A percentile compares a stretch with the other conserved stretches of the same genome.
Conservation (phyloP, 2,888 invertebrate genomes). For the Callinectes sapidus region DNA sequence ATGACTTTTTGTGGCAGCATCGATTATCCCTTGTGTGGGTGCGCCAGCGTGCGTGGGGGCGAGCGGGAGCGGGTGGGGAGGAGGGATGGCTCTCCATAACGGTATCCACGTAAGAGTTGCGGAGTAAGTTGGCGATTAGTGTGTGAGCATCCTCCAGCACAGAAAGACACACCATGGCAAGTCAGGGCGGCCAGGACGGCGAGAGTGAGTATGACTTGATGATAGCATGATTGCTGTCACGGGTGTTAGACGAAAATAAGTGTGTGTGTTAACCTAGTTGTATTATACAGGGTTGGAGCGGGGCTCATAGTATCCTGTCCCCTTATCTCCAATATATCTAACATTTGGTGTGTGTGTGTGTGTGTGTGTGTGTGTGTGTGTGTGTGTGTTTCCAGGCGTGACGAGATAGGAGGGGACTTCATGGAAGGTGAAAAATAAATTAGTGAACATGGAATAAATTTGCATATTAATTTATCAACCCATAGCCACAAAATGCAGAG, state of each 20-base stretch:
- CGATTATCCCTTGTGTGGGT: background rate
- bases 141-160: background rate
- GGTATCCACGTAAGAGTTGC: background rate
- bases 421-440: background rate
- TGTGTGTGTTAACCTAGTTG: too few species aligned
- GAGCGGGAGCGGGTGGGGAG: background rate
- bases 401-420: background rate
- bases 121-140: background rate
- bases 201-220: background rate
- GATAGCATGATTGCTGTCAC: background rate
- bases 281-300: too few species aligned
- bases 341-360: background rate
- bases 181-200: background rate
- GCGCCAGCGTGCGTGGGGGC: background rate
- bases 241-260: background rate
- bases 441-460: too few species aligned
- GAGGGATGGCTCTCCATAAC: background rate
- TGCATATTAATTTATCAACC: too few species aligned
- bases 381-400: background rate
- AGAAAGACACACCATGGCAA: background rate
- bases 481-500: background rate
- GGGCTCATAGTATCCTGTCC: too few species aligned
- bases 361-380: constrained; percentile 20
- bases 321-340: too few species aligned
- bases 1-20: background rate